Evolutionary conservation across 1,140 invertebrate species (phyloP).

Genomic region (Trigoniulus corallinus): DNA sequence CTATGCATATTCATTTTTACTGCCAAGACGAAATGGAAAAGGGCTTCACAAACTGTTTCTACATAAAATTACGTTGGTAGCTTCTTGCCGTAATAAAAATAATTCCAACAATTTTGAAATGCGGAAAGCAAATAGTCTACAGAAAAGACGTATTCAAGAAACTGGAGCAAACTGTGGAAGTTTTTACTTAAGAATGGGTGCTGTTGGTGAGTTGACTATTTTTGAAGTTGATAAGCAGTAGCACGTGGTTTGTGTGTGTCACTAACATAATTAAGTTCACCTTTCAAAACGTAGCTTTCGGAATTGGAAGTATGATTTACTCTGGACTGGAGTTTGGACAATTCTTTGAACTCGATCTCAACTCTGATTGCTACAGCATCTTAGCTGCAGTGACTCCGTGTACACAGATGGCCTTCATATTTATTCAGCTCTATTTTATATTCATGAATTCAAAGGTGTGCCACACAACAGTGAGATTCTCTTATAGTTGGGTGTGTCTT

Average conservation of each 20-base stretch:
- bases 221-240: constrained; percentile 1
- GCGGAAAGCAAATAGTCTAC: too few species aligned
- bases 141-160: constrained; percentile 7
- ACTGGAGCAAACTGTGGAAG: constrained; percentile 26
- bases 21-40: neutral
- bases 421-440: constrained; percentile 92
- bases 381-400: constrained; percentile 69
- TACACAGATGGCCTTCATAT: constrained; percentile 78
- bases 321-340: constrained; percentile 84
- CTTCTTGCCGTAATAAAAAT: too few species aligned
- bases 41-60: too few species aligned
- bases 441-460: constrained; percentile 70
- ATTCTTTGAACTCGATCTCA: constrained; percentile 71
- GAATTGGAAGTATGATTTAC: constrained; percentile 88
- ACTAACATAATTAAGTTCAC: neutral
- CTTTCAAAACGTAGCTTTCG: constrained; percentile 48
- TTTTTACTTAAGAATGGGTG: constrained; percentile 83
- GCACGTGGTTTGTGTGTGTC: too few species aligned
- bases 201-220: constrained; percentile 46
- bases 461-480: neutral
- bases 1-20: constrained; percentile 45
- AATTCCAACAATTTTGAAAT: too few species aligned
- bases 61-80: too few species aligned
- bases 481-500: neutral
- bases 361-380: constrained; percentile 71